These are phyloP conservation scores for Pterophyllum scalare DNA, from an alignment of 2,113 vertebrate species.

Conservation along the genomic window DNA sequence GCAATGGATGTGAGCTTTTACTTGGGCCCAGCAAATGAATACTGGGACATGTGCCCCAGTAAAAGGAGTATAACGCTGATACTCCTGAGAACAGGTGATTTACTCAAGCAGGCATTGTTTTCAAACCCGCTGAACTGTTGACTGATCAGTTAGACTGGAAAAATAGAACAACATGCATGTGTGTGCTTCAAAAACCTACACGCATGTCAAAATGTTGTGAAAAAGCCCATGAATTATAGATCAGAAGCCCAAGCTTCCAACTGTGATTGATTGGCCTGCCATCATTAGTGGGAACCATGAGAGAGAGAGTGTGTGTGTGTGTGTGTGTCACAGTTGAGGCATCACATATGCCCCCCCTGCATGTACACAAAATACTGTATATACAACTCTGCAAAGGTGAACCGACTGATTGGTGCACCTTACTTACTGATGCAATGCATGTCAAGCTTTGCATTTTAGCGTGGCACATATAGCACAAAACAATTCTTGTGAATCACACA, in stretches of 20 bases:
- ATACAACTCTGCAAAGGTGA: not conserved
- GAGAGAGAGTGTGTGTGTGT: no score
- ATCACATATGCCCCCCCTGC: not conserved
- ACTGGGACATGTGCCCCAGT: not conserved
- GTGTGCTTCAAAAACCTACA: constrained; percentile 39
- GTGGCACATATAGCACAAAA: not conserved
- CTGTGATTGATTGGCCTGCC: constrained; percentile 66
- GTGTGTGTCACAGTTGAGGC: not conserved
- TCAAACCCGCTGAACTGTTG: constrained; percentile 22
- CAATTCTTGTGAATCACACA: not conserved
- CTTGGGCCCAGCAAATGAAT: not conserved
- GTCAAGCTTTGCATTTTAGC: not conserved
- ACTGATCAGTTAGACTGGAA: constrained; percentile 29
- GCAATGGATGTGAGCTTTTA: fast-evolving
- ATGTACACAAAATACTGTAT: not conserved
- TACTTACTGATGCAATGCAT: not conserved
- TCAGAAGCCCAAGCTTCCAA: constrained; percentile 58
- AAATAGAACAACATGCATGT: constrained; percentile 13
- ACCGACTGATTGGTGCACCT: not conserved
- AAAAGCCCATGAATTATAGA: constrained; percentile 72
- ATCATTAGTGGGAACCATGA: constrained; percentile 44
- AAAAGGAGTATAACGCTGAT: not conserved
- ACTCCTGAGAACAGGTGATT: not conserved
- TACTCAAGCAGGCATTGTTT: not conserved
- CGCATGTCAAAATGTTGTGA: constrained; percentile 43